These are phyloP conservation scores for Sceloporus undulatus DNA, from an alignment of 2,113 vertebrate genomes.

Conservation along the genomic window DNA sequence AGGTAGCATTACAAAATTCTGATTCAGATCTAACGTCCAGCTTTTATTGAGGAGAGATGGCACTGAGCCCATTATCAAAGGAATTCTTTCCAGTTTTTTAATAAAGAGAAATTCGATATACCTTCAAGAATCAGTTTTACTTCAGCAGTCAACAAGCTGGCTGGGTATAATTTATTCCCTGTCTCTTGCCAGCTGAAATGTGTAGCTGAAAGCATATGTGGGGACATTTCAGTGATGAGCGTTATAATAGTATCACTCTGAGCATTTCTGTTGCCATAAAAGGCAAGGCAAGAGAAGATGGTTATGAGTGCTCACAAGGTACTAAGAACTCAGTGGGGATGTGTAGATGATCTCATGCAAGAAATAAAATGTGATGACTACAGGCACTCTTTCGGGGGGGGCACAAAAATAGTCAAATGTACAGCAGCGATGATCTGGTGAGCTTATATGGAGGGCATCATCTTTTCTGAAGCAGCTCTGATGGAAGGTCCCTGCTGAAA, in stretches of 20 bases:
- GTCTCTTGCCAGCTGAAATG: not conserved
- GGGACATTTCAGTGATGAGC: not conserved
- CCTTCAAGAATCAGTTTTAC: not conserved
- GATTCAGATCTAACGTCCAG: not conserved
- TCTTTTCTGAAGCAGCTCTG: not conserved
- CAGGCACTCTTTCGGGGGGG: not conserved
- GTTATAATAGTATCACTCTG: not conserved
- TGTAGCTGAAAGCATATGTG: not conserved
- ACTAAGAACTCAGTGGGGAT: not conserved
- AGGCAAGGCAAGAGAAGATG: not conserved
- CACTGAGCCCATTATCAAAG: not conserved
- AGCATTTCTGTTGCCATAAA: conserved; percentile 6
- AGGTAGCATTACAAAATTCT: not conserved
- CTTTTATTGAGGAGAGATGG: not conserved
- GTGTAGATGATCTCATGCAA: not conserved
- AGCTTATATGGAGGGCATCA: not conserved
- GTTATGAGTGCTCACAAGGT: not conserved
- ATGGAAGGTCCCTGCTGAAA: conserved; percentile 2
- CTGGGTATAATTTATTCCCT: conserved; percentile 1
- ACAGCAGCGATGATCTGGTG: not conserved
- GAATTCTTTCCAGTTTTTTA: not conserved
- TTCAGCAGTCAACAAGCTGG: not conserved
- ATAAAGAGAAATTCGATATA: not conserved
- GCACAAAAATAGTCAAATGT: not conserved
- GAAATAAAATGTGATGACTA: not conserved